Evolutionary conservation across 2,113 vertebrate species (phyloP), one percentile per base, ranked within the genome.

Genomic region (Turdus rufiventris): DNA sequence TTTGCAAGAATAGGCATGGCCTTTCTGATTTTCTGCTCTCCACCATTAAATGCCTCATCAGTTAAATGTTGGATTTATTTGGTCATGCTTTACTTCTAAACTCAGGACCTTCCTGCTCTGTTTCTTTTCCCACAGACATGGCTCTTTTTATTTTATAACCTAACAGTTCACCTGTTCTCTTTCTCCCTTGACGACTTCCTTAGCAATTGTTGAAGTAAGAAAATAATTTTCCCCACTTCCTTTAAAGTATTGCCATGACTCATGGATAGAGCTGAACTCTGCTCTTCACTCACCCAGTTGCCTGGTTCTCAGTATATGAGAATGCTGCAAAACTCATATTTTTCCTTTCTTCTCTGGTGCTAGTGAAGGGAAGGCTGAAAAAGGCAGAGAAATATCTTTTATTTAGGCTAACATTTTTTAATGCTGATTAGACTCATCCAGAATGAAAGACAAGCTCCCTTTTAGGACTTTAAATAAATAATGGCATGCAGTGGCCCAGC

Each of bases 391-490:
- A 4, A 12, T 40, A 18, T 56, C 18, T 91, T 89, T 84, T 84
- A 56, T 84, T 85, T 78, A 71, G 33, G 53, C 21, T 78, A n/a
- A 67, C 10, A 23, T 78, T 53, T 95, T 80, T 50, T 24, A 45
- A 74, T 50, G 65, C 57, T 78, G 33, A 81, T 89, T 67, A 68
- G 65, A 58, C 61, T 70, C 25, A 74, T 62, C 51, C 17, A 72
- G 51, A 58, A 12, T 84, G 43, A 65, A 72, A 73, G 57, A 94
- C 18, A 83, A 77, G 8, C 31, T 96, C 29, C 16, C 42, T 84
- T 91, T 91, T 90, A 91, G 77, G 62, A 81, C 29, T 87, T 87
- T 40, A 81, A 89, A 95, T 80, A 94, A 87, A 67, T 72, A 87
- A 84, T 56, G 51, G 14, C 43, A 84, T 4, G 19, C 54, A 70